phyloP scores from a whole-genome alignment of 2,797 vertebrate species.

The Zenarchopterus dispar region DNA sequence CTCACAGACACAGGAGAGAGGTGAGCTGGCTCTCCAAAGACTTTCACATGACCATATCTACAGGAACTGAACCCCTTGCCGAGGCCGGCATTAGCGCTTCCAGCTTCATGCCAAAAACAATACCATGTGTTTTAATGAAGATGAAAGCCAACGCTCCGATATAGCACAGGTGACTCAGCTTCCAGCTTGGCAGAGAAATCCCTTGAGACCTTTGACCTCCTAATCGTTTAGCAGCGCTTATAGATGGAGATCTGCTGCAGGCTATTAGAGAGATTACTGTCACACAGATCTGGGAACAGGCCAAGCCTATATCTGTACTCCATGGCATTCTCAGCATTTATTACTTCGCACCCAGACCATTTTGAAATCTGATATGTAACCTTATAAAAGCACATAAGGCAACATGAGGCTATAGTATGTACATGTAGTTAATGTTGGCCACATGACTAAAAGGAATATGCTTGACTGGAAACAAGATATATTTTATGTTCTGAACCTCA shows the following conservation, averaged over 20 bases:
- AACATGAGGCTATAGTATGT: constrained; percentile 34
- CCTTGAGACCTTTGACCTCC: constrained; percentile 75
- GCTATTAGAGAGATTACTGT: constrained; percentile 79
- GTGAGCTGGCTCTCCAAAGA: too few relatives aligned
- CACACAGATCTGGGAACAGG: constrained; percentile 73
- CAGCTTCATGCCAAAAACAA: constrained; percentile 15
- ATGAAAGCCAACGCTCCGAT: constrained; percentile 52
- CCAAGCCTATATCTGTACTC: constrained; percentile 77
- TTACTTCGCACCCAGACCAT: constrained; percentile 58
- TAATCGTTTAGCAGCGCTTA: constrained; percentile 77
- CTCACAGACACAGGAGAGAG: too few relatives aligned
- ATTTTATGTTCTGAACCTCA: constrained; percentile 22
- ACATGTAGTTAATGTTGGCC: constrained; percentile 36
- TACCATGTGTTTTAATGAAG: constrained; percentile 35
- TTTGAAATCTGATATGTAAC: constrained; percentile 56
- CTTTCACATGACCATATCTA: background rate
- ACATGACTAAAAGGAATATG: constrained; percentile 24
- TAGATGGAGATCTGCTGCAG: constrained; percentile 75
- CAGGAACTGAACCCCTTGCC: constrained; percentile 32
- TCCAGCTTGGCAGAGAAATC: constrained; percentile 69
- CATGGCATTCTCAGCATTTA: constrained; percentile 76
- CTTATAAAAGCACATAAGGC: constrained; percentile 50
- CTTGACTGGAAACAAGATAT: constrained; percentile 16
- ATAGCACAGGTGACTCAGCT: constrained; percentile 80
- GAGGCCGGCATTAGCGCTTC: constrained; percentile 9